Conservation (phyloP, 2,113 vertebrate genomes). For the Trichechus manatus region DNA sequence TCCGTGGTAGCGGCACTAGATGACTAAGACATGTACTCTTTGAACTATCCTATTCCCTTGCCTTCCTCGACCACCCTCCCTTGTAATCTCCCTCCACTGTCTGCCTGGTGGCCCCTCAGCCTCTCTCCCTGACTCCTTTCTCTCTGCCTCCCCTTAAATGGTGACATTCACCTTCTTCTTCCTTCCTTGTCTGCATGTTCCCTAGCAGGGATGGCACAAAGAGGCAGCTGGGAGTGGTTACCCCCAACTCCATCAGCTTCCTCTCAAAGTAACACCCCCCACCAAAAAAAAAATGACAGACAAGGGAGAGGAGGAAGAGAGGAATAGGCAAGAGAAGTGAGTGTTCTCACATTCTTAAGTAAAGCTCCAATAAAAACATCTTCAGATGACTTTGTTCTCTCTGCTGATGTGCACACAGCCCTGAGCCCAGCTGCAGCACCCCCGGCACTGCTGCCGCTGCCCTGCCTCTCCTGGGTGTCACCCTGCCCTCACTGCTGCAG, state of each 20-base stretch:
- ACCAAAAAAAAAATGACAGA: not conserved
- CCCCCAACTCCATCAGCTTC: not conserved
- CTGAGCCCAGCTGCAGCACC: accelerated
- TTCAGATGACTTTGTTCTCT: not conserved
- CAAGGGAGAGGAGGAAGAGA: not conserved
- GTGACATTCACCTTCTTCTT: not conserved
- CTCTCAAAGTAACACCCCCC: not conserved
- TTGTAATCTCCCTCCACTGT: not conserved
- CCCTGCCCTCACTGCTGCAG: not conserved
- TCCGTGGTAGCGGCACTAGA: too few relatives aligned
- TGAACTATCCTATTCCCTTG: not conserved
- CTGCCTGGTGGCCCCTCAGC: not conserved
- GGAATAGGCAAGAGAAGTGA: not conserved
- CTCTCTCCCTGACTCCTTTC: not conserved
- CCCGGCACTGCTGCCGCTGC: not conserved
- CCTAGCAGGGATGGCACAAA: not conserved
- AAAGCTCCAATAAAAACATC: not conserved
- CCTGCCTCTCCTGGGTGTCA: not conserved
- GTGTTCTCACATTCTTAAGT: not conserved
- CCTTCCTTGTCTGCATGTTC: not conserved
- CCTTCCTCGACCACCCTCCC: not conserved
- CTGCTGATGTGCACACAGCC: accelerated
- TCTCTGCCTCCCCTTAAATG: not conserved
- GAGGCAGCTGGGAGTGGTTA: accelerated
- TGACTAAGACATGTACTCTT: not conserved